Evolutionary conservation across 2,888 invertebrate genomes (phyloP).

Genomic region (Apotomis capreana): DNA sequence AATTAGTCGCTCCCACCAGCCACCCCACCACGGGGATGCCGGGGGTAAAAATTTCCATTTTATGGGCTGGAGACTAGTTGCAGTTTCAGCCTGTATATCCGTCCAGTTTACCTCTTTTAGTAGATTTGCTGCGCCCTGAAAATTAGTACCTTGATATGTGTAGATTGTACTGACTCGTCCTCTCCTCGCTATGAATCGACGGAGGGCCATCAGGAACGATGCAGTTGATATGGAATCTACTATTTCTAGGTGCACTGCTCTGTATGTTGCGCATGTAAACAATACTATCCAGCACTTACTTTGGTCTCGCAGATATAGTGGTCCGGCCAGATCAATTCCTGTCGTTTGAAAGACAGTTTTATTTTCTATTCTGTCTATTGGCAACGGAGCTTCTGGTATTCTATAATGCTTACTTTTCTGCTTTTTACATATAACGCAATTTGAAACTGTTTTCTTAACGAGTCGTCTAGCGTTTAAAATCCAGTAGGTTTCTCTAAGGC

Average conservation of each 20-base stretch:
- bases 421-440: slow-evolving; percentile 1
- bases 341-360: slow-evolving; percentile 1
- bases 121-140: too few relatives aligned
- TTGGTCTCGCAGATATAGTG: not conserved
- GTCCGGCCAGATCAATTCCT: slow-evolving; percentile 19
- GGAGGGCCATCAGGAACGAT: not conserved
- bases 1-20: slow-evolving; percentile 1
- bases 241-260: slow-evolving; percentile 14
- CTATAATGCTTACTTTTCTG: not conserved
- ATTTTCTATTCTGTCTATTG: not conserved
- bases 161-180: too few relatives aligned
- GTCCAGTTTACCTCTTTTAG: too few relatives aligned
- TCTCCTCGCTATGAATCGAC: slow-evolving; percentile 19
- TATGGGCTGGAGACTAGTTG: too few relatives aligned
- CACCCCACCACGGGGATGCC: not conserved
- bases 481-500: slow-evolving; percentile 4
- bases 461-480: not conserved
- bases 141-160: too few relatives aligned
- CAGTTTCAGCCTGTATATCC: too few relatives aligned
- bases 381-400: slow-evolving; percentile 12
- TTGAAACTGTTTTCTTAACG: not conserved
- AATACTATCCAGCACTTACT: slow-evolving; percentile 15
- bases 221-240: not conserved
- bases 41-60: not conserved
- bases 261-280: slow-evolving; percentile 22